Conservation (phyloP, 2,888 invertebrate genomes). For the Glomeris marginata region DNA sequence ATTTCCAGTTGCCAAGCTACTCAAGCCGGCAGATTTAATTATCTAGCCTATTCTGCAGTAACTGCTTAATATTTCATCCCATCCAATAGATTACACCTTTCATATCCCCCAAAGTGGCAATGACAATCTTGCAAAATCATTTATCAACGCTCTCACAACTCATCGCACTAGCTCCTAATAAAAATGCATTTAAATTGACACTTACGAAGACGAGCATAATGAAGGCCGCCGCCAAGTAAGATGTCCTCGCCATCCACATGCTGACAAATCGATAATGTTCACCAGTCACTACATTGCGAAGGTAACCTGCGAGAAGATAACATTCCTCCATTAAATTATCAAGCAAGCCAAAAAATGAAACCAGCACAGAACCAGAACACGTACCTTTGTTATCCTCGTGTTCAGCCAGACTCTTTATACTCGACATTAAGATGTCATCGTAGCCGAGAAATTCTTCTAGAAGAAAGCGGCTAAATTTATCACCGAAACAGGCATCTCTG, state of each 20-base stretch:
- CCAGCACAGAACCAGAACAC: neutral
- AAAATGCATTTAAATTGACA: conserved; percentile 26
- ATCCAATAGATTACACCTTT: neutral
- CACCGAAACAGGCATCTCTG: conserved; percentile 84
- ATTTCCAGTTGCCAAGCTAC: conserved; percentile 4
- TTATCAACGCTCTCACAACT: neutral
- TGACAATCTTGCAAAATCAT: neutral
- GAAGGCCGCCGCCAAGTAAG: conserved; percentile 88
- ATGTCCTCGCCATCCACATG: conserved; percentile 88
- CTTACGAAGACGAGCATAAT: conserved; percentile 98
- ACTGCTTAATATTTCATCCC: neutral
- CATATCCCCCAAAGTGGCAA: neutral
- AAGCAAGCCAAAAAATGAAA: neutral
- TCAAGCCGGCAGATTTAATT: conserved; percentile 8
- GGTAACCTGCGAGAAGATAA: conserved; percentile 26
- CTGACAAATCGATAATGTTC: conserved; percentile 97
- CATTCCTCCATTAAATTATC: neutral
- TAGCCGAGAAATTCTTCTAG: conserved; percentile 90
- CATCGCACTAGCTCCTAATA: neutral
- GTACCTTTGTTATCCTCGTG: conserved; percentile 87
- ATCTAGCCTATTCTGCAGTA: conserved; percentile 5
- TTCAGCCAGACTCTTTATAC: conserved; percentile 86
- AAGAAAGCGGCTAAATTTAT: conserved; percentile 72
- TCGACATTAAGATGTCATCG: conserved; percentile 92
- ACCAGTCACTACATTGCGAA: conserved; percentile 78